These are phyloP conservation scores for Calyptomena viridis DNA, from an alignment of 2,113 vertebrate genomes.

Conservation along the genomic window DNA sequence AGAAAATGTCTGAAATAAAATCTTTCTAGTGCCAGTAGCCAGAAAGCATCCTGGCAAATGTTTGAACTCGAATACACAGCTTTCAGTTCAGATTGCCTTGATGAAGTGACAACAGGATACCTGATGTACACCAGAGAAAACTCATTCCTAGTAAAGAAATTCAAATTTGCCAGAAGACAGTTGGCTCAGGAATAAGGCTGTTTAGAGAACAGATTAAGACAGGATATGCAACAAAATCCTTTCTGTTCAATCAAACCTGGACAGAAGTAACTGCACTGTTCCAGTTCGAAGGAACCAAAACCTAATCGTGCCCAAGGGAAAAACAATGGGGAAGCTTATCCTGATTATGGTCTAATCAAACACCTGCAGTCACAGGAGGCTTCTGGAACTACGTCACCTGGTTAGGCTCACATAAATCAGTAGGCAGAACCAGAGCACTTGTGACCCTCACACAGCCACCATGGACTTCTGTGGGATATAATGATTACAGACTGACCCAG, in stretches of 20 bases:
- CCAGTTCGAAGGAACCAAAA: neutral
- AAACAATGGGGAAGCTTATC: neutral
- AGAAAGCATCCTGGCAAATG: neutral
- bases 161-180: neutral
- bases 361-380: neutral
- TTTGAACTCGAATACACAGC: neutral
- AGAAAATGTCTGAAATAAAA: neutral
- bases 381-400: neutral
- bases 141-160: neutral
- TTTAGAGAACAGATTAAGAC: neutral
- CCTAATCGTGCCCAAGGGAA: neutral
- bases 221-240: neutral
- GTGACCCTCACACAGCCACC: neutral
- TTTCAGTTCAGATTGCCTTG: neutral
- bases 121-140: neutral
- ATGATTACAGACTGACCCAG: neutral
- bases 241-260: neutral
- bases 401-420: neutral
- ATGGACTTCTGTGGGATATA: rapidly evolving
- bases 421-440: neutral
- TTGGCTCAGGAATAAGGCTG: neutral
- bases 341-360: neutral
- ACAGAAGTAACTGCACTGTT: neutral
- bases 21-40: neutral
- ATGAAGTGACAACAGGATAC: neutral